phyloP scores from a whole-genome alignment of 2,797 vertebrate genomes.

The Rhincodon typus region DNA sequence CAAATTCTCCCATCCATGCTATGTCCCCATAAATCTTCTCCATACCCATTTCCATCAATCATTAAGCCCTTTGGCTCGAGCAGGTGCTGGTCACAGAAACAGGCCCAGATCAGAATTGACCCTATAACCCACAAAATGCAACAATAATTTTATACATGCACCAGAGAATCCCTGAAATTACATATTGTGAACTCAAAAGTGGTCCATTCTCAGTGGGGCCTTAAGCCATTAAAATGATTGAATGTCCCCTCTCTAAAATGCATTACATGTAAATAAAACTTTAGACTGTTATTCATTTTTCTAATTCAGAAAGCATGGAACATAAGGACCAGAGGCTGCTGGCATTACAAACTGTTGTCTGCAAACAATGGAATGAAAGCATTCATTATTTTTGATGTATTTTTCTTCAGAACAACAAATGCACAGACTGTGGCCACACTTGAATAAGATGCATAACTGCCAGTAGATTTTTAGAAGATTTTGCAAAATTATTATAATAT shows the following conservation, averaged over 20 bases:
- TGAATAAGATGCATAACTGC: not conserved
- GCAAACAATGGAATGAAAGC: not conserved
- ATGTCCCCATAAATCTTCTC: too few relatives aligned
- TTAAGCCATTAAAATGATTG: not conserved
- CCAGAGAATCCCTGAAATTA: not conserved
- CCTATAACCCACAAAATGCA: not conserved
- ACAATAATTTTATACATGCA: not conserved
- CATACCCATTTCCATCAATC: not conserved
- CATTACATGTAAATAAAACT: not conserved
- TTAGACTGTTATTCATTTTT: not conserved
- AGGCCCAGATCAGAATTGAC: not conserved
- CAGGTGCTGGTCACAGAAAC: not conserved
- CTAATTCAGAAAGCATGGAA: not conserved
- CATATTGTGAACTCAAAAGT: not conserved
- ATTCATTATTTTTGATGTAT: not conserved
- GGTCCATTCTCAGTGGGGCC: not conserved
- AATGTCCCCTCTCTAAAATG: not conserved
- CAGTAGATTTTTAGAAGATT: not conserved
- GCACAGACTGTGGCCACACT: not conserved
- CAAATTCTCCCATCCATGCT: too few relatives aligned
- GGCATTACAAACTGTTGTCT: not conserved
- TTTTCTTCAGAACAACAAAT: not conserved
- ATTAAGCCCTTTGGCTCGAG: not conserved
- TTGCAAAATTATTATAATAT: not conserved
- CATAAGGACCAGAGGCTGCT: not conserved